These are phyloP conservation scores for Oncorhynchus keta DNA, from an alignment of 2,113 vertebrate species.

Conservation along the genomic window DNA sequence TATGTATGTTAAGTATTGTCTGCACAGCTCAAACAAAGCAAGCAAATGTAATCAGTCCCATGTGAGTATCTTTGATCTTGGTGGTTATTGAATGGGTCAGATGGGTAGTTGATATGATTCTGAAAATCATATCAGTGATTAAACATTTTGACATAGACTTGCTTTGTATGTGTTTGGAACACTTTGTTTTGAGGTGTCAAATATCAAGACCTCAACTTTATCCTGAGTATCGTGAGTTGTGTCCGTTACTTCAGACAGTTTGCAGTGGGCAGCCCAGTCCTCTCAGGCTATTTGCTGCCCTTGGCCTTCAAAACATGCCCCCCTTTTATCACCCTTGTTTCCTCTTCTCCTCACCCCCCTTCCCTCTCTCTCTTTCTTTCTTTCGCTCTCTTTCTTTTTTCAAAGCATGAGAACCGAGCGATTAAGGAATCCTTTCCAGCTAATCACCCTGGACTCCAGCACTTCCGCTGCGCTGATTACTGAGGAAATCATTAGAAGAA, in stretches of 20 bases:
- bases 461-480: conserved; percentile 86
- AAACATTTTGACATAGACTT: neutral
- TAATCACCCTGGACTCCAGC: conserved; percentile 79
- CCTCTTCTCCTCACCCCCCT: conserved; percentile 47
- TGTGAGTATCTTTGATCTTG: neutral
- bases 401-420: conserved; percentile 75
- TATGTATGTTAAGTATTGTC: neutral
- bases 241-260: neutral
- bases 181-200: too few relatives aligned
- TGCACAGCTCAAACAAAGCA: neutral
- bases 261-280: neutral
- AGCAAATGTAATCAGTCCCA: neutral
- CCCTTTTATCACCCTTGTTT: conserved; percentile 72
- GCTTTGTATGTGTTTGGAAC: too few relatives aligned
- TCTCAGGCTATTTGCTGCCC: neutral
- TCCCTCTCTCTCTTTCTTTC: conserved; percentile 45
- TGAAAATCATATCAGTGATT: neutral
- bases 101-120: neutral
- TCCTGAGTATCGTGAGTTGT: too few relatives aligned
- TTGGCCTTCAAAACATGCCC: conserved; percentile 57
- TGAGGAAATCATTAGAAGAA: conserved; percentile 87
- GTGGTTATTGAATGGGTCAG: neutral
- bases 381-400: conserved; percentile 59
- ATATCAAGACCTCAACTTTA: neutral
- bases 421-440: conserved; percentile 81